A percentile compares a stretch with the other conserved stretches of the same genome.
Evolutionary conservation across 2,888 invertebrate genomes (phyloP).

Genomic region (Eupithecia centaureata): DNA sequence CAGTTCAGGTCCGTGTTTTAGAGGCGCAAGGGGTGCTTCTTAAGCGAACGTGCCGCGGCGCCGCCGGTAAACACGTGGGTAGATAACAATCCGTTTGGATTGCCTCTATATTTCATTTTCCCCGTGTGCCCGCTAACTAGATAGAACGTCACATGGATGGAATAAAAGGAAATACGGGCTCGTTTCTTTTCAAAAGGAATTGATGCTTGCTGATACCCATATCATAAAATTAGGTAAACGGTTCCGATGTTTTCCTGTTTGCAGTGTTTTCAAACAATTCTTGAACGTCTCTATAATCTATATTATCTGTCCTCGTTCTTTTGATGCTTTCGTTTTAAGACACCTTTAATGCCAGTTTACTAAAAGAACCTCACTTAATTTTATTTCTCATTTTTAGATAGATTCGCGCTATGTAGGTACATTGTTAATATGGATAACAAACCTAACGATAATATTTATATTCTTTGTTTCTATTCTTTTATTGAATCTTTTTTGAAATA

Average conservation of each 20-base stretch:
- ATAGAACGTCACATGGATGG: constrained; percentile 67
- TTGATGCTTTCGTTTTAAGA: background rate
- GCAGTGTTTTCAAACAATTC: constrained; percentile 11
- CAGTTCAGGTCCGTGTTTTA: constrained; percentile 62
- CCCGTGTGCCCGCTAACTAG: constrained; percentile 80
- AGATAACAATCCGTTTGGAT: constrained; percentile 85
- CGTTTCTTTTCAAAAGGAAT: constrained; percentile 62
- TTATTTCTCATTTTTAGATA: background rate
- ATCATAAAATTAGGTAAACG: constrained; percentile 40
- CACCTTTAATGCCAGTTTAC: background rate
- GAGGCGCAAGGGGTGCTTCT: constrained; percentile 71
- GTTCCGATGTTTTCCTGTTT: constrained; percentile 32
- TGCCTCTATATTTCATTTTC: constrained; percentile 85
- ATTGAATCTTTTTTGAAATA: too few species aligned
- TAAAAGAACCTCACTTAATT: too few species aligned
- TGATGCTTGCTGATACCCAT: constrained; percentile 46
- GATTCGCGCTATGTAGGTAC: too few species aligned
- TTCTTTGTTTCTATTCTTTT: too few species aligned
- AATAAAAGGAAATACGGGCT: constrained; percentile 72
- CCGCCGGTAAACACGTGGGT: constrained; percentile 82
- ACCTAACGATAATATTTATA: too few species aligned
- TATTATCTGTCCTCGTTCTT: background rate
- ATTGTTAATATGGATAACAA: too few species aligned
- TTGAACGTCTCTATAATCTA: background rate
- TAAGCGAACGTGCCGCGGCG: constrained; percentile 80